Conservation (phyloP, 2,888 invertebrate species). For the Drosophila nr. perissopoda region DNA sequence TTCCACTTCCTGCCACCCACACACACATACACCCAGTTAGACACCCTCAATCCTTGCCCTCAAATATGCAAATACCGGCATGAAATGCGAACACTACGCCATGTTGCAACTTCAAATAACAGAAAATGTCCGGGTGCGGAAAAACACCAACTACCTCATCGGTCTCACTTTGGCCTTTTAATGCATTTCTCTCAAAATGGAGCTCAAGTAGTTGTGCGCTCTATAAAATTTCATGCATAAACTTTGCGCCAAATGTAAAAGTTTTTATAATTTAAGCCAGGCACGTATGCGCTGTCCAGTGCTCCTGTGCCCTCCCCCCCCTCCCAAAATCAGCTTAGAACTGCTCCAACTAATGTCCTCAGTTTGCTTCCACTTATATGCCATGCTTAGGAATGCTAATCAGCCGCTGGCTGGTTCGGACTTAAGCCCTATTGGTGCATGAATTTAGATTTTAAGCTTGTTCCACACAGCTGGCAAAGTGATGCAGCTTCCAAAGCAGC, state of each 20-base stretch:
- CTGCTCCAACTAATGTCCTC: conserved; percentile 47
- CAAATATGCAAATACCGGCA: conserved; percentile 61
- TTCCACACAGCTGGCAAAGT: background rate
- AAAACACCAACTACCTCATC: background rate
- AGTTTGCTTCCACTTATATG: conserved; percentile 28
- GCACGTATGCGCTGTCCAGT: conserved; percentile 73
- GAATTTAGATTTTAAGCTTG: background rate
- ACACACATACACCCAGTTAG: conserved; percentile 3
- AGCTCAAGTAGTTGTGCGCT: conserved; percentile 72
- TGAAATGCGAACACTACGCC: conserved; percentile 32
- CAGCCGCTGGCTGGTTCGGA: conserved; percentile 5
- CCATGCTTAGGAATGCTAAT: conserved; percentile 7
- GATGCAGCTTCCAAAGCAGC: background rate
- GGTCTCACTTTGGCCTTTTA: conserved; percentile 41
- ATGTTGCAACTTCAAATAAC: conserved; percentile 51
- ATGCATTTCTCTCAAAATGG: conserved; percentile 59
- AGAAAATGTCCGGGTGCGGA: conserved; percentile 28
- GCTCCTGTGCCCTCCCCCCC: background rate
- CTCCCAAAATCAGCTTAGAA: conserved; percentile 47
- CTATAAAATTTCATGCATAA: conserved; percentile 81
- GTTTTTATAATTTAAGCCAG: conserved; percentile 78
- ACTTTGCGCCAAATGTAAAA: conserved; percentile 75
- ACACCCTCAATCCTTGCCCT: conserved; percentile 29
- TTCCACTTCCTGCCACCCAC: conserved; percentile 15
- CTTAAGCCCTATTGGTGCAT: conserved; percentile 35